These are phyloP conservation scores for Halcyon malimbica DNA, from an alignment of 2,113 vertebrate species.

Conservation along the genomic window DNA sequence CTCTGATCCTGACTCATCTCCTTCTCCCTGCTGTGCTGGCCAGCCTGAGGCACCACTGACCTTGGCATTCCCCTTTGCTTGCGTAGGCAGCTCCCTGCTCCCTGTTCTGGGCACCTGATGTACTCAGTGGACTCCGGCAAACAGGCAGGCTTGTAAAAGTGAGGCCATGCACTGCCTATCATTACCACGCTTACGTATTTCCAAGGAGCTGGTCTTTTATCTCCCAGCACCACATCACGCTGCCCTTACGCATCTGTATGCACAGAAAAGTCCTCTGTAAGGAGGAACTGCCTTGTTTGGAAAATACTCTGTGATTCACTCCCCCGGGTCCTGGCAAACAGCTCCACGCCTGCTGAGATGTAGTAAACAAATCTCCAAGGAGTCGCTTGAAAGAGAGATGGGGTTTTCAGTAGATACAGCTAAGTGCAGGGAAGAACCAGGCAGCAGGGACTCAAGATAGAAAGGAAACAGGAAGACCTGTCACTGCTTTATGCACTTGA, in stretches of 20 bases:
- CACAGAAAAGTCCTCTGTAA: background rate
- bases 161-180: background rate
- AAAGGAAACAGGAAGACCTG: slow-evolving; percentile 43
- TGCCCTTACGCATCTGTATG: background rate
- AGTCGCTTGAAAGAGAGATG: background rate
- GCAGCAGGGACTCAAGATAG: background rate
- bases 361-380: background rate
- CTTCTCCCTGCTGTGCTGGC: accelerated
- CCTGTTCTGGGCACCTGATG: accelerated
- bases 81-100: background rate
- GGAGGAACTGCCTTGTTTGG: background rate
- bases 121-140: background rate
- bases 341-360: background rate
- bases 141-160: background rate
- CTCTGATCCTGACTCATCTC: background rate
- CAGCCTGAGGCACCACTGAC: background rate
- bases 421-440: background rate
- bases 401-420: background rate
- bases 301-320: background rate
- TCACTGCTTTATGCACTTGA: background rate
- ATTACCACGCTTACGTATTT: background rate
- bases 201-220: background rate
- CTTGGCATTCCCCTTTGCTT: background rate
- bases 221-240: background rate
- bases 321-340: background rate